Conservation (phyloP, 2,113 vertebrate genomes). For the Myanophis thanlyinensis region DNA sequence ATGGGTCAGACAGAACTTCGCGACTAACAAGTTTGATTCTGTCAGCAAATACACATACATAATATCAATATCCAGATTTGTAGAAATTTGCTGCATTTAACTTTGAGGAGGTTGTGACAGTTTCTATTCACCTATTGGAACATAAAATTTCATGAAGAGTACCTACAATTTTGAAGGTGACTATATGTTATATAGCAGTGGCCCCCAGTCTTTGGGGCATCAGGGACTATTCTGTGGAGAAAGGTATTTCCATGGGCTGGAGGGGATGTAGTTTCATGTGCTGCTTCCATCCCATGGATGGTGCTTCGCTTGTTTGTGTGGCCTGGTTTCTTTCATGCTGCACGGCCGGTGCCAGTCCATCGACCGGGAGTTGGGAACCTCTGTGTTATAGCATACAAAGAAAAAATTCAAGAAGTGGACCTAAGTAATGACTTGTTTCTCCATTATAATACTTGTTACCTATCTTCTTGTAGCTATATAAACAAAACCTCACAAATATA, state of each 20-base stretch:
- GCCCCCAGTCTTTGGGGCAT: too few species aligned
- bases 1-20: too few species aligned
- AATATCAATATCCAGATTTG: not conserved
- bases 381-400: not conserved
- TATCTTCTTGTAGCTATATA: not conserved
- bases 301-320: too few species aligned
- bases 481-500: too few species aligned
- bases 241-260: too few species aligned
- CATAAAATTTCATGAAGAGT: not conserved
- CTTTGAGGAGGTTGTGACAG: not conserved
- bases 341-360: too few species aligned
- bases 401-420: not conserved
- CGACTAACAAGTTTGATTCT: too few species aligned
- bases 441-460: not conserved
- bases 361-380: too few species aligned
- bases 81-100: not conserved
- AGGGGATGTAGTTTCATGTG: too few species aligned
- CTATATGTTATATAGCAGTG: not conserved
- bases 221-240: too few species aligned
- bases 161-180: not conserved
- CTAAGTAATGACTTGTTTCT: not conserved
- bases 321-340: too few species aligned
- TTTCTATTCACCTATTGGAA: not conserved
- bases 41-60: not conserved
- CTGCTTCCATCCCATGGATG: too few species aligned